Conservation (phyloP, 2,113 vertebrate species). For the Nymphicus hollandicus region DNA sequence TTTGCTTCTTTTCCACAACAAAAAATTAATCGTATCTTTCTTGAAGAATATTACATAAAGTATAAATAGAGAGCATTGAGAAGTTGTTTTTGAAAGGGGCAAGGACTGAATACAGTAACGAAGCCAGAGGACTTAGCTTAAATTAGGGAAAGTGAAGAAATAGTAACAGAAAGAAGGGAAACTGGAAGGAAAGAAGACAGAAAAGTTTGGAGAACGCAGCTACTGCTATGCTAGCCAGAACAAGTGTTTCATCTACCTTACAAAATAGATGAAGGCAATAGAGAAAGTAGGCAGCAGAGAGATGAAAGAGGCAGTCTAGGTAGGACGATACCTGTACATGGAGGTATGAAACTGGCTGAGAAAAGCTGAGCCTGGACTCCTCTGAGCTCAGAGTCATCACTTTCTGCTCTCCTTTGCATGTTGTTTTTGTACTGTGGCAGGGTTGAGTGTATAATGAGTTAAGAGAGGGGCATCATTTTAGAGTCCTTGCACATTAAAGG, state of each 20-base stretch:
- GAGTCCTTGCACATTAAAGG: neutral
- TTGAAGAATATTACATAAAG: neutral
- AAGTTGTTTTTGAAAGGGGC: neutral
- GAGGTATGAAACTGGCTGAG: neutral
- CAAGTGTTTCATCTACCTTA: neutral
- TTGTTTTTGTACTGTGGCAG: neutral
- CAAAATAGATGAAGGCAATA: neutral
- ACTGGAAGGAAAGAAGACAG: neutral
- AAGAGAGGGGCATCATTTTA: neutral
- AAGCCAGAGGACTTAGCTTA: neutral
- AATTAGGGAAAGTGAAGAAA: neutral
- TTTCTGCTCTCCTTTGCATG: neutral
- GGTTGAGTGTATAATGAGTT: neutral
- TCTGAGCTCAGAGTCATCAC: rapidly evolving
- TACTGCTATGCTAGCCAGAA: neutral
- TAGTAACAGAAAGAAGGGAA: neutral
- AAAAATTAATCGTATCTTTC: neutral
- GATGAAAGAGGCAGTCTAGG: neutral
- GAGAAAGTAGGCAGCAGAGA: neutral
- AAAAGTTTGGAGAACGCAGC: neutral
- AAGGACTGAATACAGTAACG: neutral
- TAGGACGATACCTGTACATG: neutral
- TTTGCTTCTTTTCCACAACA: neutral
- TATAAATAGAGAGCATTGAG: neutral
- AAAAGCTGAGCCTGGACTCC: neutral